Conservation (phyloP, 2,113 vertebrate species). For the Petaurus breviceps region DNA sequence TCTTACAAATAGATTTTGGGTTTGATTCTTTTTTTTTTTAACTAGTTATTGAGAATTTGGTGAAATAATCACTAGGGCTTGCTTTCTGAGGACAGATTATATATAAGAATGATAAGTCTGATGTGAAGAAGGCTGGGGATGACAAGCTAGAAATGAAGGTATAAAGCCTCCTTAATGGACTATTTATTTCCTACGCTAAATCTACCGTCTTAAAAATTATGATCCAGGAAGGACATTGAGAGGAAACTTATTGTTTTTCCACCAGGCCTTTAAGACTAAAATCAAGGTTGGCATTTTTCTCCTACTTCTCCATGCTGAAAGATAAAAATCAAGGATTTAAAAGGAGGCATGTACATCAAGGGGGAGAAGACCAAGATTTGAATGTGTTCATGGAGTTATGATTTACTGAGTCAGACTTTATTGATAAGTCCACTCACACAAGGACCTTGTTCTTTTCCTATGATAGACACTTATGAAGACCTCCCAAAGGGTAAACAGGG, state of each 20-base stretch:
- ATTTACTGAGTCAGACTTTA: neutral
- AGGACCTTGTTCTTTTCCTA: neutral
- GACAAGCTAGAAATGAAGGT: conserved; percentile 19
- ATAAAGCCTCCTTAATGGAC: conserved; percentile 9
- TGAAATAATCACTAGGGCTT: conserved; percentile 24
- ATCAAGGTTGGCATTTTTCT: conserved; percentile 54
- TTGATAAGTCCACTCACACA: neutral
- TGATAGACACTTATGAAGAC: neutral
- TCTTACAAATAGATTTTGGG: conserved; percentile 31
- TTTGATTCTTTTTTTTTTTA: conserved; percentile 42
- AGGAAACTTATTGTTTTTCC: conserved; percentile 50
- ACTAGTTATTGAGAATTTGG: conserved; percentile 8
- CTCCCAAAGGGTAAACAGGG: neutral
- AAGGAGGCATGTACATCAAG: neutral
- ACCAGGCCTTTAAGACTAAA: conserved; percentile 13
- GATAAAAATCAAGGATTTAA: neutral
- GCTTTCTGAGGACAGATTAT: conserved; percentile 54
- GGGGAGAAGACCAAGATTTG: neutral
- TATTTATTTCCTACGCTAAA: conserved; percentile 55
- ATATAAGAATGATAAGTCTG: conserved; percentile 25
- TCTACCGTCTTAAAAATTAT: conserved; percentile 47
- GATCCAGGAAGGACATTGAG: conserved; percentile 52
- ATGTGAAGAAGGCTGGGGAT: conserved; percentile 56
- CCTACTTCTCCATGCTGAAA: conserved; percentile 34
- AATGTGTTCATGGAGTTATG: neutral